Evolutionary conservation across 2,113 vertebrate genomes (phyloP), one percentile per base, ranked within the genome.

Genomic region (Phalacrocorax brasilianus): DNA sequence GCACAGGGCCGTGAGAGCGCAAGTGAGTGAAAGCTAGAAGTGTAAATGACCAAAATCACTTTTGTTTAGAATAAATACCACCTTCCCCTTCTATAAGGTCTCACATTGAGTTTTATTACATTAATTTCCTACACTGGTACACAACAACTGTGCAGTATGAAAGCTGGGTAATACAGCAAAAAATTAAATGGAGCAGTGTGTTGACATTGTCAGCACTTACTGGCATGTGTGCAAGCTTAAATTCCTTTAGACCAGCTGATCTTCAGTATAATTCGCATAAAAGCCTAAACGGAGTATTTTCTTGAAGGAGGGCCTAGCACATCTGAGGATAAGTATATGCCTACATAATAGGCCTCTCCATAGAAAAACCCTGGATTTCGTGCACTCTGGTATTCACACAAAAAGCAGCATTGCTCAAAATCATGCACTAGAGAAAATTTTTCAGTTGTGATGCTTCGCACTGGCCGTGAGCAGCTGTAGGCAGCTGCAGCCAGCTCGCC

Each of bases 1-100:
- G 44, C 76, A 24, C 2, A 3, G 40, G 61, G 49, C 0, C 0
- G 10, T 3, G 56, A 88, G 56, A 88, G 44, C 9, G 0, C 0
- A 2, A 62, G 47, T 1, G 8, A 82, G 67, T 6, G 38, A 88
- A 88, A 71, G 47, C 75, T 20, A 53, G 17, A 58, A 35, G 45
- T 0, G 0, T 38, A 22, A 89, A 84, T 21, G 50, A 47, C 65
- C 68, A 76, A 78, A 26, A 84, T 21, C 30, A 77, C 59, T 9
- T 81, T 53, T 59, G 28, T 55, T 67, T 82, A 78, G 30, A 89
- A 40, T 14, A 88, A 93, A 18, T 47, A 89, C 8, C 61, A 30
- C 33, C 42, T 55, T 42, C 35, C 42, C 24, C 55, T 92, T 91
- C 62, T 53, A 35, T 12, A 27, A 81, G 40, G n/a, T 24, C 58